A percentile compares a stretch with the other conserved stretches of the same genome.
phyloP scores from a whole-genome alignment of 2,888 invertebrate genomes.

The Polydrusus pterygomalis region DNA sequence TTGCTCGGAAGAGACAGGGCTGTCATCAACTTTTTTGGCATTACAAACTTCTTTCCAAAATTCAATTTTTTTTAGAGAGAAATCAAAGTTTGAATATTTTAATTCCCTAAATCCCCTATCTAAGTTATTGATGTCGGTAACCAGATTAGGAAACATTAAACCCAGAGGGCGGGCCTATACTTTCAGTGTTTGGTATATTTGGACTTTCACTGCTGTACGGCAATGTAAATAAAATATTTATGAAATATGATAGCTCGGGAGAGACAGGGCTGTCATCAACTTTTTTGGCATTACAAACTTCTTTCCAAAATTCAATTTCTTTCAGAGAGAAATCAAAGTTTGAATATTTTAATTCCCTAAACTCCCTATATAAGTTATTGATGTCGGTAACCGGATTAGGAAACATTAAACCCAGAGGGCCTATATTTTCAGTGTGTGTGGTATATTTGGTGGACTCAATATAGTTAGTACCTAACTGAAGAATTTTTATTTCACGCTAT shows the following conservation, averaged over 20 bases:
- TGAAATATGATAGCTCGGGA: not conserved
- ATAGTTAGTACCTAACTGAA: no score
- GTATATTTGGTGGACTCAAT: no score
- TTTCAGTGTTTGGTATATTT: not conserved
- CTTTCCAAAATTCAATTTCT: not conserved
- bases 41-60: not conserved
- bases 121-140: not conserved
- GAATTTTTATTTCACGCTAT: no score
- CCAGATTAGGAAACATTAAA: not conserved
- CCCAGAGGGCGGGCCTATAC: not conserved
- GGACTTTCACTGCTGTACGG: not conserved
- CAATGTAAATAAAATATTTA: not conserved
- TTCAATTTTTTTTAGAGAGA: not conserved
- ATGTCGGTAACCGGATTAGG: not conserved
- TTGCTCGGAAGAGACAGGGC: not conserved
- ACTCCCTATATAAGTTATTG: not conserved
- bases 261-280: not conserved
- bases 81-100: not conserved
- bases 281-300: not conserved
- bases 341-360: not conserved
- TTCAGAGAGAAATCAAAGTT: not conserved
- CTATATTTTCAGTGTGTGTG: not conserved
- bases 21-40: not conserved
- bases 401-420: not conserved
- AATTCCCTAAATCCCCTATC: not conserved